Conservation (phyloP, 2,888 invertebrate genomes). For the Zonitis immaculata region DNA sequence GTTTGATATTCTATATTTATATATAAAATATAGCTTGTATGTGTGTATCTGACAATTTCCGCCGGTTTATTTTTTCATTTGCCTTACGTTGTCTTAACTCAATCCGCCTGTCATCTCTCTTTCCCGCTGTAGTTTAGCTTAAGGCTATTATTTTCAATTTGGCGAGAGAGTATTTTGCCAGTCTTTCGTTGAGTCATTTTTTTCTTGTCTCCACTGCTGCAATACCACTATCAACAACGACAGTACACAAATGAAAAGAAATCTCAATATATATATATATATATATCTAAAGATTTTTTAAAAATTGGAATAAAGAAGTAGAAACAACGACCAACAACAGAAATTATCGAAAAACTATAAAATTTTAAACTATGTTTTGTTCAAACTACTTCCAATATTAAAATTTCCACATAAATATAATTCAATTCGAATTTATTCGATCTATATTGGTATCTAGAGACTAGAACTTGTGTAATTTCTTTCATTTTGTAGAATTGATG, state of each 20-base stretch:
- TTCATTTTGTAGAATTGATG: slow-evolving; percentile 22
- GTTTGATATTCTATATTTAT: too few relatives aligned
- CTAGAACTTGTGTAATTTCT: slow-evolving; percentile 21
- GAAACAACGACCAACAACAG: too few relatives aligned
- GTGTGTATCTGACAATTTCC: neutral
- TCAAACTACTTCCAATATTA: too few relatives aligned
- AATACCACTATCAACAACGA: slow-evolving; percentile 3
- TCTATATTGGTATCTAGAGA: too few relatives aligned
- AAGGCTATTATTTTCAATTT: slow-evolving; percentile 44
- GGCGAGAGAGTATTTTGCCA: slow-evolving; percentile 35
- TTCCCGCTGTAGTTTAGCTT: slow-evolving; percentile 26
- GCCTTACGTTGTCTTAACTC: slow-evolving; percentile 40
- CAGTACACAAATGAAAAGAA: slow-evolving; percentile 35
- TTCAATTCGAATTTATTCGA: too few relatives aligned
- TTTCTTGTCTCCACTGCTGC: slow-evolving; percentile 5
- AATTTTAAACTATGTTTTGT: too few relatives aligned
- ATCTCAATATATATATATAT: too few relatives aligned
- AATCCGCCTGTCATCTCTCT: slow-evolving; percentile 34
- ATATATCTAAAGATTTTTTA: too few relatives aligned
- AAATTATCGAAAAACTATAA: too few relatives aligned
- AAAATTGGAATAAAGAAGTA: too few relatives aligned
- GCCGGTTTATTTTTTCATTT: slow-evolving; percentile 32
- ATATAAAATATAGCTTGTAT: neutral
- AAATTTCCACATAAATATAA: too few relatives aligned
- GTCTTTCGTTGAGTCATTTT: slow-evolving; percentile 28